Percentiles rank a stretch among this genome's conserved stretches.
Evolutionary conservation across 1,140 invertebrate genomes (phyloP).

Genomic region (Glossosoma conforme): DNA sequence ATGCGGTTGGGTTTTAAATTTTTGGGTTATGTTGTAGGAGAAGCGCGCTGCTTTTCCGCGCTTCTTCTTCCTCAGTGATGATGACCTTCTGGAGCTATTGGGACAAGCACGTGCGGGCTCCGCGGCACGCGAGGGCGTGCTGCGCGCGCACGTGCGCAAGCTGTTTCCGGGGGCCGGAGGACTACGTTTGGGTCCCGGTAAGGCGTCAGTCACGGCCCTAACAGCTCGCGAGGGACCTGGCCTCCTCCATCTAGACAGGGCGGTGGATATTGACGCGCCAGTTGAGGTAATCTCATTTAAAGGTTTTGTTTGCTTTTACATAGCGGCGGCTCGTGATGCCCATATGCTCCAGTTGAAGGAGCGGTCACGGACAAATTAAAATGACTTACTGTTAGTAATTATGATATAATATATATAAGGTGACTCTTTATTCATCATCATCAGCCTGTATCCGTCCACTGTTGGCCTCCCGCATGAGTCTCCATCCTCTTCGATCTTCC

Average conservation of each 20-base stretch:
- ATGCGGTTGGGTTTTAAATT: too few relatives aligned
- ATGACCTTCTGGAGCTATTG: constrained; percentile 90
- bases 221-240: constrained; percentile 78
- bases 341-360: too few relatives aligned
- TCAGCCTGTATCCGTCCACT: too few relatives aligned
- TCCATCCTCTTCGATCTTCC: too few relatives aligned
- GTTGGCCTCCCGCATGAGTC: too few relatives aligned
- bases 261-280: constrained; percentile 71
- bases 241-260: constrained; percentile 66
- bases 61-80: constrained; percentile 95
- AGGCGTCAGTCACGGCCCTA: constrained; percentile 41
- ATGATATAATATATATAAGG: too few relatives aligned
- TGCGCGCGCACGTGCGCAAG: constrained; percentile 92
- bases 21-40: too few relatives aligned
- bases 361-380: too few relatives aligned
- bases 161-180: constrained; percentile 77
- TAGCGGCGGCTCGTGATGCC: too few relatives aligned
- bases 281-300: constrained; percentile 66
- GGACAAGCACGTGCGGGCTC: constrained; percentile 64
- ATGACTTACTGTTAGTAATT: too few relatives aligned
- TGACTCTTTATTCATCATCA: too few relatives aligned
- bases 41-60: constrained; percentile 91
- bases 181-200: constrained; percentile 40
- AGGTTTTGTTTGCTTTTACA: too few relatives aligned
- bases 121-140: constrained; percentile 73